phyloP scores from a whole-genome alignment of 2,888 invertebrate genomes.

The Ophion costatus region DNA sequence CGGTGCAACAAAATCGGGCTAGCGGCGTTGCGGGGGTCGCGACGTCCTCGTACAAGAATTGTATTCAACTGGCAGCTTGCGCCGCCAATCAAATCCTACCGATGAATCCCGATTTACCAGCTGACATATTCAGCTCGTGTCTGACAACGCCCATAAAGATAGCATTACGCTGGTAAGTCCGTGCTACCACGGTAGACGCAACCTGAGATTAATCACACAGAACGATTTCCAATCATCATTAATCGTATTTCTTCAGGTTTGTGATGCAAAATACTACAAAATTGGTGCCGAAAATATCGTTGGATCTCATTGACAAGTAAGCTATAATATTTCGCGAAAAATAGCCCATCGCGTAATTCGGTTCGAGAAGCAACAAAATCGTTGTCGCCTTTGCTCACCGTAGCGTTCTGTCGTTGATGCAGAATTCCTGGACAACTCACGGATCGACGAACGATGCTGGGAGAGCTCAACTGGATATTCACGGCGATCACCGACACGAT shows the following conservation, averaged over 20 bases:
- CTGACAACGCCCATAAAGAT: constrained; percentile 99
- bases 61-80: constrained; percentile 98
- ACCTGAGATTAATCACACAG: neutral
- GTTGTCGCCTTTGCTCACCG: constrained; percentile 32
- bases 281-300: constrained; percentile 91
- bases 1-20: constrained; percentile 79
- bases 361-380: constrained; percentile 9
- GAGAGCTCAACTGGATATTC: constrained; percentile 99
- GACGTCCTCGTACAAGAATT: constrained; percentile 91
- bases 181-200: neutral
- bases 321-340: constrained; percentile 72
- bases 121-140: constrained; percentile 98
- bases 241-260: constrained; percentile 85
- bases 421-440: constrained; percentile 98
- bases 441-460: constrained; percentile 98
- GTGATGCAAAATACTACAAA: constrained; percentile 93
- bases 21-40: constrained; percentile 77
- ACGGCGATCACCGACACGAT: constrained; percentile 99
- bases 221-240: too few relatives aligned
- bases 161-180: constrained; percentile 92
- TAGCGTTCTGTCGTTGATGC: constrained; percentile 46
- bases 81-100: constrained; percentile 96
- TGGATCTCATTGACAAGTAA: constrained; percentile 96
- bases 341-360: neutral
- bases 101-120: constrained; percentile 98